These are phyloP conservation scores for Xylota segnis DNA, from an alignment of 2,888 invertebrate genomes.

Conservation along the genomic window DNA sequence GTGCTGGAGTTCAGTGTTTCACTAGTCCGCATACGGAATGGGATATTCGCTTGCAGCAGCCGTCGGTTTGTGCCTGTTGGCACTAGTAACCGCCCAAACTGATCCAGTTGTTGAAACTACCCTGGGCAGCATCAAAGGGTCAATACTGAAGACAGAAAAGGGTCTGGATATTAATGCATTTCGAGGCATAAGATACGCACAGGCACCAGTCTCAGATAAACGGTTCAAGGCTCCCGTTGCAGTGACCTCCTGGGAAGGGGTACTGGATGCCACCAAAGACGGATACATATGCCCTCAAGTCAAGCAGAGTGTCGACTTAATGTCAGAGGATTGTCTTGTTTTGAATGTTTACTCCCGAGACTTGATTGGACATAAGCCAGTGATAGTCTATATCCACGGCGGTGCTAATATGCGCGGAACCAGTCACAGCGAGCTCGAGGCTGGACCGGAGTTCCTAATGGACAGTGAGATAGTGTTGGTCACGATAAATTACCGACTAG, in stretches of 20 bases:
- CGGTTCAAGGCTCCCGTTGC: slow-evolving; percentile 84
- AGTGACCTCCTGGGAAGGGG: slow-evolving; percentile 81
- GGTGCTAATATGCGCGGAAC: slow-evolving; percentile 80
- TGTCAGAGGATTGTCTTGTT: slow-evolving; percentile 88
- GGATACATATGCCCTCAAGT: slow-evolving; percentile 83
- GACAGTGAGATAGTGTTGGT: slow-evolving; percentile 82
- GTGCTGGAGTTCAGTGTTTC: not conserved
- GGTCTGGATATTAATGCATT: slow-evolving; percentile 84
- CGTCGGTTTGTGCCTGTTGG: slow-evolving; percentile 24
- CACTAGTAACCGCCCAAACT: slow-evolving; percentile 11
- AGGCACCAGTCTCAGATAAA: slow-evolving; percentile 83
- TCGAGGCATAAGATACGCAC: slow-evolving; percentile 84
- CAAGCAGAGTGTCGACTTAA: slow-evolving; percentile 61
- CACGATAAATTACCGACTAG: slow-evolving; percentile 82
- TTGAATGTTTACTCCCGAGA: slow-evolving; percentile 87
- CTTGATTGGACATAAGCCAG: slow-evolving; percentile 76
- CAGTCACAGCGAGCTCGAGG: slow-evolving; percentile 79
- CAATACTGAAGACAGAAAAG: slow-evolving; percentile 82
- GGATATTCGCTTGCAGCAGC: not conserved
- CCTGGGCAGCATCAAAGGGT: slow-evolving; percentile 84
- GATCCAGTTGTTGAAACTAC: slow-evolving; percentile 77
- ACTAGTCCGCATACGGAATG: slow-evolving; percentile 17
- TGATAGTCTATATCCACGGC: slow-evolving; percentile 82
- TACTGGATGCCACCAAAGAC: slow-evolving; percentile 83
- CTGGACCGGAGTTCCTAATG: slow-evolving; percentile 81